phyloP scores from a whole-genome alignment of 2,113 vertebrate species.

The Rattus rattus region DNA sequence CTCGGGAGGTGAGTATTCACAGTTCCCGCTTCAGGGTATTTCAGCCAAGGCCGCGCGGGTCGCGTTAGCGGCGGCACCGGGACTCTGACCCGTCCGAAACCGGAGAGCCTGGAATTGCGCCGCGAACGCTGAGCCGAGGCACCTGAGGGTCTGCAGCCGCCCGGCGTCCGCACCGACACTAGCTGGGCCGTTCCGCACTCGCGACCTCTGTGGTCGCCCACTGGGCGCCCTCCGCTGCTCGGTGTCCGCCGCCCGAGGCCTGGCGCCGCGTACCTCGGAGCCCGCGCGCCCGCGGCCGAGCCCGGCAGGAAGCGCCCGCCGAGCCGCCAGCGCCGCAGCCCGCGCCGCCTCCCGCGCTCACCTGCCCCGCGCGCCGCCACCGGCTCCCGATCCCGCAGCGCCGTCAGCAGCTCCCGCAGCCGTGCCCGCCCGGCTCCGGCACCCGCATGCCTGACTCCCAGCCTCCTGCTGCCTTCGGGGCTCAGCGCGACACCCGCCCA shows the following conservation, averaged over 20 bases:
- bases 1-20: not conserved
- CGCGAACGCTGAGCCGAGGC: not conserved
- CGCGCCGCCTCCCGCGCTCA: slow-evolving; percentile 68
- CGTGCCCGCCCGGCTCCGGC: not conserved
- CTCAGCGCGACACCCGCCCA: slow-evolving; percentile 34
- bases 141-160: not conserved
- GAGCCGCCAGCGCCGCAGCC: not conserved
- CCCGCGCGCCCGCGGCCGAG: not conserved
- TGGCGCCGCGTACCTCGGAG: slow-evolving; percentile 3
- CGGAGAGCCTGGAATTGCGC: not conserved
- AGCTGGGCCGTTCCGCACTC: not conserved
- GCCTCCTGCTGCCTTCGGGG: slow-evolving; percentile 44
- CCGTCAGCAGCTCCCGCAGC: slow-evolving; percentile 60
- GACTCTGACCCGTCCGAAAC: not conserved
- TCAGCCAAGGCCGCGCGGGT: slow-evolving; percentile 25
- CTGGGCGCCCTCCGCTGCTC: not conserved
- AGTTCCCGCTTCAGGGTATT: not conserved
- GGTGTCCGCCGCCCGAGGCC: slow-evolving; percentile 3
- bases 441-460: slow-evolving; percentile 43
- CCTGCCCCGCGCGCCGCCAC: slow-evolving; percentile 74
- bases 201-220: not conserved
- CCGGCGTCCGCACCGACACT: not conserved
- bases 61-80: not conserved
- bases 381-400: slow-evolving; percentile 11
- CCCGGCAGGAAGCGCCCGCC: slow-evolving; percentile 55